These are phyloP conservation scores for Schizaphis graminum DNA, from an alignment of 2,888 invertebrate species.

Conservation along the genomic window DNA sequence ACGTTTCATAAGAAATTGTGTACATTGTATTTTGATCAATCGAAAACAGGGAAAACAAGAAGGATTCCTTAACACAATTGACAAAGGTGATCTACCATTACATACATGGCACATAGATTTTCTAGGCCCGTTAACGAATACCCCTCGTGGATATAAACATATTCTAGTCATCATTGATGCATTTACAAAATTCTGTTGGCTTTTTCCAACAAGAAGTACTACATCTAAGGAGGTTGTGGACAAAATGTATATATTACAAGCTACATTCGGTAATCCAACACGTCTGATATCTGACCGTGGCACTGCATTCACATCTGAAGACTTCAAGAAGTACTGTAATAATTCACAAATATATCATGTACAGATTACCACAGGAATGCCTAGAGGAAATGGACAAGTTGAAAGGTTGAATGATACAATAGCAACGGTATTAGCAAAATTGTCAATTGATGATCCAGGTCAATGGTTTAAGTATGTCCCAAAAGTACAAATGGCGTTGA, in stretches of 20 bases:
- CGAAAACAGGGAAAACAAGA: background rate
- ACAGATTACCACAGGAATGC: background rate
- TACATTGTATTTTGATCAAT: background rate
- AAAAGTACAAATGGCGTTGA: background rate
- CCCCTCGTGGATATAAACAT: background rate
- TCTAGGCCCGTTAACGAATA: background rate
- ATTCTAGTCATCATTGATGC: background rate
- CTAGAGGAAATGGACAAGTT: background rate
- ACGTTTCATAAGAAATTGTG: background rate
- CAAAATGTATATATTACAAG: background rate
- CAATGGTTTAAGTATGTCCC: background rate
- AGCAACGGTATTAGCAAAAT: background rate
- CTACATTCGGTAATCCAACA: background rate
- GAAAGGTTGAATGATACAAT: background rate
- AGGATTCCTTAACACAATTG: background rate
- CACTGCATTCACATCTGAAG: background rate
- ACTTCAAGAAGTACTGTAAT: background rate
- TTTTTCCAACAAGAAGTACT: background rate
- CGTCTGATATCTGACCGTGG: background rate
- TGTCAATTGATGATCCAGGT: background rate
- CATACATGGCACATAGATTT: background rate
- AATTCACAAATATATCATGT: background rate
- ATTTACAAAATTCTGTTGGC: conserved; percentile 14
- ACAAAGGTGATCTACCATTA: background rate
- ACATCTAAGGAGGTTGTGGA: background rate